Base-by-base conservation (phyloP, 2,113 vertebrate species). In the Pterocles gutturalis region DNA sequence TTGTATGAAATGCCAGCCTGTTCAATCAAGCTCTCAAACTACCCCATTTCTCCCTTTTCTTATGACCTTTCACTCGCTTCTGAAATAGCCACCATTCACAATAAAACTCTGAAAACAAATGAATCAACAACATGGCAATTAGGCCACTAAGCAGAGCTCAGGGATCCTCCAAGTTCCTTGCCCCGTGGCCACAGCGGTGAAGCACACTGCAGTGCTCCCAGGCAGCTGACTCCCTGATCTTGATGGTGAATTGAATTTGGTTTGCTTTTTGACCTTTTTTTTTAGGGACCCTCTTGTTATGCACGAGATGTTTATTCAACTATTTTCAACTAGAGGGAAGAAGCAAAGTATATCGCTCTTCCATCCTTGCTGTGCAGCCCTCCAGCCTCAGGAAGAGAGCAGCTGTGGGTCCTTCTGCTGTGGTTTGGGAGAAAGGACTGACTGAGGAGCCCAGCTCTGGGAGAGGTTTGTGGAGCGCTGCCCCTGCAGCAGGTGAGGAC, bases 141-240 rank as follows among this genome's bases (percentile, higher is more conserved):
- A 14, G 48, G 41, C 18, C 26, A 17, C 18, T 17, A 28, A n/a
- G 43, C 51, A 76, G 53, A 34, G 45, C 45, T 49, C 4, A 1
- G 34, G 34, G 43, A 29, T 43, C 31, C 43, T 48, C 17, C 1
- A 18, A 41, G 15, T 28, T 31, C 46, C 33, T 36, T 45, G 26
- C 18, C 16, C 18, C 1, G 1, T 43, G 34, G 43, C 34, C 34
- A 26, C 31, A 60, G 46, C 2, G 4, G 25, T 22, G 34, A 67
- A 28, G 22, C 34, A 13, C 1, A 1, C 10, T 31, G n/a, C 3
- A 0, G 4, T 69, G 31, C 45, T 67, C 26, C 19, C 9, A 2
- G 19, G 29, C 3, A 2, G 34, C 70, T 60, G 48, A 20, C 26
- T 64, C 48, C 4, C 2, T 46, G 6, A 26, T 19, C 45, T 29